Evolutionary conservation across 2,113 vertebrate genomes (phyloP).

Genomic region (Sander vitreus): DNA sequence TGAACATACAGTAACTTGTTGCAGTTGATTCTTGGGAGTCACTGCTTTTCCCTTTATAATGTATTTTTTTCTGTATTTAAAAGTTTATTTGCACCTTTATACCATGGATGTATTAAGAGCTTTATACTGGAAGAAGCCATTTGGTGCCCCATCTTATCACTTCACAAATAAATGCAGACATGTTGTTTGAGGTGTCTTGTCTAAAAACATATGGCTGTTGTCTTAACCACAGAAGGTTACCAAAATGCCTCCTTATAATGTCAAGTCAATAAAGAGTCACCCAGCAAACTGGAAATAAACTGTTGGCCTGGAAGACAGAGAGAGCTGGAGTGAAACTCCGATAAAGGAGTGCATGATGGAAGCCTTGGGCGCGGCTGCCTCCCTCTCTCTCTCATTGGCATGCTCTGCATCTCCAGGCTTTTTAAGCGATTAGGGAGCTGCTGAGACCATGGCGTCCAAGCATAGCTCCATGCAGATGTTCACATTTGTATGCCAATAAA

Average conservation of each 20-base stretch:
- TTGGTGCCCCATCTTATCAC: slow-evolving; percentile 7
- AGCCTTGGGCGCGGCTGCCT: slow-evolving; percentile 69
- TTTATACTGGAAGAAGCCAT: not conserved
- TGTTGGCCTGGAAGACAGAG: slow-evolving; percentile 63
- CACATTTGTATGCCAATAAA: slow-evolving; percentile 83
- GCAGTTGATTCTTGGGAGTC: not conserved
- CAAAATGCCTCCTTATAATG: slow-evolving; percentile 59
- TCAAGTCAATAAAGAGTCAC: slow-evolving; percentile 67
- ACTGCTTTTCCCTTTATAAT: not conserved
- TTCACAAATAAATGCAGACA: slow-evolving; percentile 37
- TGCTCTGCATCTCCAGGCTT: slow-evolving; percentile 71
- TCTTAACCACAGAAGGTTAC: slow-evolving; percentile 45
- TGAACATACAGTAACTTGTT: not conserved
- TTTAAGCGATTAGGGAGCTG: slow-evolving; percentile 79
- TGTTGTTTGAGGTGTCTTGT: slow-evolving; percentile 31
- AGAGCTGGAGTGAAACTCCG: slow-evolving; percentile 51
- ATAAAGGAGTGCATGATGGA: slow-evolving; percentile 70
- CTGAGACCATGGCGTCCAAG: slow-evolving; percentile 73
- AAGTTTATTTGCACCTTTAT: not conserved
- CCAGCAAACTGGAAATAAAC: slow-evolving; percentile 68
- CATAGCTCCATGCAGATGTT: slow-evolving; percentile 81
- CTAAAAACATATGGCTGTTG: slow-evolving; percentile 33
- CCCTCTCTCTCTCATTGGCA: slow-evolving; percentile 71
- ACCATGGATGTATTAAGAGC: not conserved
- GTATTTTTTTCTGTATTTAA: not conserved